phyloP scores from a whole-genome alignment of 2,113 vertebrate species.

The Brachyistius frenatus region DNA sequence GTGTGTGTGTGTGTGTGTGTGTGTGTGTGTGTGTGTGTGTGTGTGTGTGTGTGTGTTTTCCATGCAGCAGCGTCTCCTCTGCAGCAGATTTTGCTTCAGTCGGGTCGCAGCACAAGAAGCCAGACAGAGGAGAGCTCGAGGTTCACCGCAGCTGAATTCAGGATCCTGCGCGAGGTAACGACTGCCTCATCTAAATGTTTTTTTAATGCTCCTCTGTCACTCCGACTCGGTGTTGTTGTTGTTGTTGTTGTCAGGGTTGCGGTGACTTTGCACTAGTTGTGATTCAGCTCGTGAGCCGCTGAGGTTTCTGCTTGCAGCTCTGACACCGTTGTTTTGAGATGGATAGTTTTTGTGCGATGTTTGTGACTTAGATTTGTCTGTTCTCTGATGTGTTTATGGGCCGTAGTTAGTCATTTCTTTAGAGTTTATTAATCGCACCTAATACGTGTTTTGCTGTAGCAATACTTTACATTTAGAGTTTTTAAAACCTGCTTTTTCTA shows the following conservation, averaged over 20 bases:
- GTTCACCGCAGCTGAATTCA: constrained; percentile 38
- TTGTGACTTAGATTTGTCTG: too few relatives aligned
- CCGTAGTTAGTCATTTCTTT: too few relatives aligned
- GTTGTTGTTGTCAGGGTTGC: not conserved
- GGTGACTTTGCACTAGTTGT: not conserved
- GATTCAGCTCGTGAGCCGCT: not conserved
- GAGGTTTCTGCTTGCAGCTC: not conserved
- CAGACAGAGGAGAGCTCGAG: constrained; percentile 18
- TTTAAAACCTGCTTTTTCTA: not conserved
- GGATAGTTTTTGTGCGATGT: not conserved
- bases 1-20: constrained; percentile 56
- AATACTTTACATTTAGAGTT: not conserved
- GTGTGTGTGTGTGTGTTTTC: constrained; percentile 60
- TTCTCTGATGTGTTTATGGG: not conserved
- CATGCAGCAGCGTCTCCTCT: constrained; percentile 55
- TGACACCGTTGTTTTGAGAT: not conserved
- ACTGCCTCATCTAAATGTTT: constrained; percentile 9
- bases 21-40: constrained; percentile 52
- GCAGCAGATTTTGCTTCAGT: constrained; percentile 53
- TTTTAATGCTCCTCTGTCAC: constrained; percentile 19
- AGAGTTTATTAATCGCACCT: not conserved
- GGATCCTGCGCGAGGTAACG: constrained; percentile 66
- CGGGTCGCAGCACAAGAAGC: constrained; percentile 13
- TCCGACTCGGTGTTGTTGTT: not conserved
- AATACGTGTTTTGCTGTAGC: not conserved